Evolutionary conservation across 2,888 invertebrate genomes (phyloP), one percentile per base, ranked within the genome.

Genomic region (Drosophila lacicola): DNA sequence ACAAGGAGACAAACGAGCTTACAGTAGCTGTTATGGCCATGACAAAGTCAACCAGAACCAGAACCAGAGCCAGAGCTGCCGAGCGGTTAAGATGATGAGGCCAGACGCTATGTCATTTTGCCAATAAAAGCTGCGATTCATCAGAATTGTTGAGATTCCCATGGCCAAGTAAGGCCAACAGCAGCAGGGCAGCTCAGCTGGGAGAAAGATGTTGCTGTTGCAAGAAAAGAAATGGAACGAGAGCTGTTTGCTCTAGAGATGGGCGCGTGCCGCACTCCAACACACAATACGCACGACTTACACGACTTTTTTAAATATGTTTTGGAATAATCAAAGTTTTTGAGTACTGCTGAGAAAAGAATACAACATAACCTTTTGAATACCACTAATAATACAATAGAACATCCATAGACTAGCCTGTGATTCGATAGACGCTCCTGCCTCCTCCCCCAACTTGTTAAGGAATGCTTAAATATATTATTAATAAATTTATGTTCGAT

Each of bases 101-200:
- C 53, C 74, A 68, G 44, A 53, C 51, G 66, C 66, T 53, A 57
- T 71, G 71, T 58, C 68, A 70, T 63, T 75, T 70, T 64, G 51
- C 66, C 71, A 76, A 79, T 71, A 76, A 78, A 83, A 83, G 76
- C 74, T 70, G 80, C 79, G 81, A 82, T 79, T 81, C 86, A 82
- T 74, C 71, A 68, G 75, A 77, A 79, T 77, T 66, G 63, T 55
- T 70, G 25, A 70, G 68, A 79, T 82, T 72, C 75, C 60, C 70
- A 67, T 69, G 55, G 53, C 70, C 70, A 70, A 68, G 58, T 74
- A 50, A 47, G 25, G 63, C 13, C 44, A n/a, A 42, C 47, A 60
- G 63, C n/a, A 25, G 39, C 29, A 8, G 8, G 8, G 29, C 29
- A 29, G 29, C 29, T 29, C 29, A 9, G n/a, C 49, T 33, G 51